These are phyloP conservation scores for Mimachlamys varia DNA, from an alignment of 2,888 invertebrate genomes.

Conservation along the genomic window DNA sequence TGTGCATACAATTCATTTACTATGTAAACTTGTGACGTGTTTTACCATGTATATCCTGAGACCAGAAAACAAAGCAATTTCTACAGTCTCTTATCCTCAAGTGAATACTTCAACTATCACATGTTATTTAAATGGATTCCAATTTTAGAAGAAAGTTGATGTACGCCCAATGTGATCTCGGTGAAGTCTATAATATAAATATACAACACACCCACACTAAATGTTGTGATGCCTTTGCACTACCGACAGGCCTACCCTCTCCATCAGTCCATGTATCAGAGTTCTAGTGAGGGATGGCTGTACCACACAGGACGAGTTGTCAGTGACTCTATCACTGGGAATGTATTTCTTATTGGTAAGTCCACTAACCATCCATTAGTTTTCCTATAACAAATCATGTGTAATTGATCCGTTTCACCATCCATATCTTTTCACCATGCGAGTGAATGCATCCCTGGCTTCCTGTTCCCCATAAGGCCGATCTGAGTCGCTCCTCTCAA, in stretches of 20 bases:
- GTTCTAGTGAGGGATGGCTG: neutral
- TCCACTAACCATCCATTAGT: too few species aligned
- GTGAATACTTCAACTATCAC: too few species aligned
- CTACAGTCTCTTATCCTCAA: too few species aligned
- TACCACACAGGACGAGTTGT: neutral
- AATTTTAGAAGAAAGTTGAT: too few species aligned
- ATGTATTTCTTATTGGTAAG: neutral
- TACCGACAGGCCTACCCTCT: neutral
- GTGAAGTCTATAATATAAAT: neutral
- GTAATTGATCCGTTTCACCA: conserved; percentile 65
- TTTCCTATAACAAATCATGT: neutral
- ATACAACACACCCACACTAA: neutral
- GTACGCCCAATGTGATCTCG: neutral
- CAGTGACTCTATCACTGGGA: neutral
- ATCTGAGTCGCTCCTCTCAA: conserved; percentile 65
- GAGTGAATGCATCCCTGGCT: conserved; percentile 72
- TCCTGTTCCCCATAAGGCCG: conserved; percentile 68
- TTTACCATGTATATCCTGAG: too few species aligned
- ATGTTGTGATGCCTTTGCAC: neutral
- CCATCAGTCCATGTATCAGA: neutral
- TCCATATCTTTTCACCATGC: conserved; percentile 75
- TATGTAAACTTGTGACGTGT: too few species aligned
- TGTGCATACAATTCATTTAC: too few species aligned
- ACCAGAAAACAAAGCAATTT: too few species aligned
- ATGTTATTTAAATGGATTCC: too few species aligned